Conservation (phyloP, 23 tunicate species). For the Ciona savignyi region DNA sequence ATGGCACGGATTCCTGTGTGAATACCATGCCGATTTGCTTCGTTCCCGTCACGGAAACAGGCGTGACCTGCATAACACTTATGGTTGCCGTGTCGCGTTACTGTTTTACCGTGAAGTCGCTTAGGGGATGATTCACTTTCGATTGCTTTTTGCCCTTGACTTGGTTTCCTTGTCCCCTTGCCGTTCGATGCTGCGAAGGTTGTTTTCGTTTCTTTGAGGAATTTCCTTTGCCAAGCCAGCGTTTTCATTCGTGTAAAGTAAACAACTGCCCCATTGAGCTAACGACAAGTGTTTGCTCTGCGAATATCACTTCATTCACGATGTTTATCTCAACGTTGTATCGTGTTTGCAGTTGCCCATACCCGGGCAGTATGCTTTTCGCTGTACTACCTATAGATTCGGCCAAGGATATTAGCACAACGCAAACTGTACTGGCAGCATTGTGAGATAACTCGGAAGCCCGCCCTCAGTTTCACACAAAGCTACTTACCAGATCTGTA, state of each 20-base stretch:
- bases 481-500: not conserved
- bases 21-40: not conserved
- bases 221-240: not conserved
- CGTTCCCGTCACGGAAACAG: too few species aligned
- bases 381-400: too few species aligned
- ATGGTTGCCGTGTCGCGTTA: not conserved
- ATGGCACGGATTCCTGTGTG: not conserved
- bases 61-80: not conserved
- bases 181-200: not conserved
- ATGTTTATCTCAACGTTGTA: conserved; percentile 1
- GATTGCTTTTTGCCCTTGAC: not conserved
- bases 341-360: not conserved
- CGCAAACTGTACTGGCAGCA: too few species aligned
- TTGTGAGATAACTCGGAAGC: not conserved
- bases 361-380: not conserved
- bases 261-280: not conserved
- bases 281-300: not conserved
- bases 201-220: not conserved
- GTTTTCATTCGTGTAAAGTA: not conserved
- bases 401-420: too few species aligned
- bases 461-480: too few species aligned
- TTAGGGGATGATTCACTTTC: not conserved
- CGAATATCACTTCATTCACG: not conserved
- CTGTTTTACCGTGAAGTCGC: not conserved
- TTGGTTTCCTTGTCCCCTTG: not conserved